Percentiles rank a stretch among this genome's conserved stretches.
Evolutionary conservation across 2,888 invertebrate genomes (phyloP).

Genomic region (Sesia apiformis): DNA sequence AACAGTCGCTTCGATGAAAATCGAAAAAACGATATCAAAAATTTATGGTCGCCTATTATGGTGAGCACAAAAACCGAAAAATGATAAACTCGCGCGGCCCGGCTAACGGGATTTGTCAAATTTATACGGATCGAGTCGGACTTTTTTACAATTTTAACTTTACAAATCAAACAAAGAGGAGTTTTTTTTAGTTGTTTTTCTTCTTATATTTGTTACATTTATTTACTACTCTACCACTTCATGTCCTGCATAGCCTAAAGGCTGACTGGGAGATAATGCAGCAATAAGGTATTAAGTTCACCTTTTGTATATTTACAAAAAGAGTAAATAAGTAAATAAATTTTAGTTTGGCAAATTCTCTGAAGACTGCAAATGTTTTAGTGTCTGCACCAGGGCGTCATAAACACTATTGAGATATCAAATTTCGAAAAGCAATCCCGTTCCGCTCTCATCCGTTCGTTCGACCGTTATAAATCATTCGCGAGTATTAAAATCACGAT

Average conservation of each 20-base stretch:
- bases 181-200: neutral
- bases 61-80: constrained; percentile 50
- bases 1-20: constrained; percentile 26
- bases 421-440: constrained; percentile 66
- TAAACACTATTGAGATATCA: constrained; percentile 69
- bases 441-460: constrained; percentile 34
- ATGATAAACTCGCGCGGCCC: constrained; percentile 37
- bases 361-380: neutral
- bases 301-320: too few species aligned
- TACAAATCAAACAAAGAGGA: neutral
- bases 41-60: constrained; percentile 67
- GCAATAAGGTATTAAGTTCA: too few species aligned
- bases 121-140: constrained; percentile 22
- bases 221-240: too few species aligned
- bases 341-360: neutral
- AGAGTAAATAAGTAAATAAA: too few species aligned
- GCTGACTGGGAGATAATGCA: too few species aligned
- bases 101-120: constrained; percentile 54
- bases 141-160: constrained; percentile 41
- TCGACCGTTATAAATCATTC: constrained; percentile 58
- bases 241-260: too few species aligned
- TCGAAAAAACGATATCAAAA: constrained; percentile 56
- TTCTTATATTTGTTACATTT: neutral
- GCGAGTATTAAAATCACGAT: constrained; percentile 69
- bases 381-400: constrained; percentile 44